phyloP scores from a whole-genome alignment of 2,797 vertebrate species.

The Novumbra hubbsi region DNA sequence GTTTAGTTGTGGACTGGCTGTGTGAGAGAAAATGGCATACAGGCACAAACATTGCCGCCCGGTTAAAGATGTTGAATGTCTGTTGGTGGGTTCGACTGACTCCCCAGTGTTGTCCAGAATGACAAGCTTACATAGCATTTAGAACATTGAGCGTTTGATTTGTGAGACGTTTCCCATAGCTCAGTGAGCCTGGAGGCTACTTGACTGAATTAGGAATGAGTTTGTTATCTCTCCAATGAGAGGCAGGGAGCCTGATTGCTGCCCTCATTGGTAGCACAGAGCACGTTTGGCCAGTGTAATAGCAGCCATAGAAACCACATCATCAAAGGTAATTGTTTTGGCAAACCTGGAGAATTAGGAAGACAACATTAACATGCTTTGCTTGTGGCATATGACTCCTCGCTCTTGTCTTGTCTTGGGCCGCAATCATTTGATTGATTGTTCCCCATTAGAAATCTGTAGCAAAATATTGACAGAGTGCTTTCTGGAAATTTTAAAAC shows the following conservation, averaged over 20 bases:
- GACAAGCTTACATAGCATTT: constrained; percentile 55
- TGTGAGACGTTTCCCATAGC: constrained; percentile 53
- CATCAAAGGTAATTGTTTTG: constrained; percentile 72
- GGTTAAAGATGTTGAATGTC: constrained; percentile 40
- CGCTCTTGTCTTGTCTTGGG: constrained; percentile 42
- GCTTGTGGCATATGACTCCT: constrained; percentile 36
- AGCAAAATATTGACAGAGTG: constrained; percentile 22
- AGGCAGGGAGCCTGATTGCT: constrained; percentile 65
- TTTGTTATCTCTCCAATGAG: constrained; percentile 67
- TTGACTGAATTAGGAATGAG: constrained; percentile 70
- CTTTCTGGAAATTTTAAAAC: neutral
- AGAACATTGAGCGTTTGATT: constrained; percentile 53
- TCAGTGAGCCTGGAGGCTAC: constrained; percentile 59
- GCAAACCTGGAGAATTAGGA: constrained; percentile 69
- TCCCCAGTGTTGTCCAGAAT: constrained; percentile 43
- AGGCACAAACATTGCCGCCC: constrained; percentile 55
- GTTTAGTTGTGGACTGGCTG: too few relatives aligned
- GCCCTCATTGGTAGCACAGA: constrained; percentile 66
- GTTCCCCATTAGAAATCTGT: constrained; percentile 42
- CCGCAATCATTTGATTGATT: constrained; percentile 44
- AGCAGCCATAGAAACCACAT: constrained; percentile 72
- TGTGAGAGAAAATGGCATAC: constrained; percentile 27
- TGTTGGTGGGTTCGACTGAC: constrained; percentile 37
- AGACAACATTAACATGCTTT: constrained; percentile 60
- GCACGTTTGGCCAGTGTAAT: constrained; percentile 69